Evolutionary conservation across 1,140 invertebrate species (phyloP).

Genomic region (Trachelipus rathkii): DNA sequence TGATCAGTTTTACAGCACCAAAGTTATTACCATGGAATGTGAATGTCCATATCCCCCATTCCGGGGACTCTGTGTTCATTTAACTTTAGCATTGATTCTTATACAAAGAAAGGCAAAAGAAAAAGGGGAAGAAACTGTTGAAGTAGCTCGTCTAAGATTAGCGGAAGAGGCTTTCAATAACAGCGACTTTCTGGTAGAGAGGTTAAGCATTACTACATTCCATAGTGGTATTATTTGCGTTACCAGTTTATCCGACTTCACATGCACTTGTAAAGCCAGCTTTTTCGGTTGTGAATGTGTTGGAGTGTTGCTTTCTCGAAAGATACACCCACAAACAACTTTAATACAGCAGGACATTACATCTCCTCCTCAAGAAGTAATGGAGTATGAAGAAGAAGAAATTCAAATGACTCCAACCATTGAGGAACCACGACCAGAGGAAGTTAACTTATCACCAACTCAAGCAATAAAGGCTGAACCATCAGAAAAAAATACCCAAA

Average conservation of each 20-base stretch:
- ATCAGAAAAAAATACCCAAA: background rate
- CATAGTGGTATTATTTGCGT: background rate
- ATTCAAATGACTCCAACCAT: background rate
- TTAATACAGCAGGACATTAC: background rate
- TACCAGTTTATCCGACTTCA: background rate
- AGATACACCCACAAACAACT: background rate
- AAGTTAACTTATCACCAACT: background rate
- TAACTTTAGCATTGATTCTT: background rate
- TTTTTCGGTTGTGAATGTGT: background rate
- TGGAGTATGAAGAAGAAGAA: background rate
- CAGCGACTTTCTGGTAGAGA: background rate
- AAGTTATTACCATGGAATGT: background rate
- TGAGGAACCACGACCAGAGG: background rate
- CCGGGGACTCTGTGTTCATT: background rate
- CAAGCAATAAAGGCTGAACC: background rate
- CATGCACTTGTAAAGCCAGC: background rate
- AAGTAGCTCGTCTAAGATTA: background rate
- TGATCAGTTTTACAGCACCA: background rate
- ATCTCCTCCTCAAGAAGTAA: background rate
- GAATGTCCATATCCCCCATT: background rate
- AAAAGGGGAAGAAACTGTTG: background rate
- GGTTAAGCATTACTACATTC: background rate
- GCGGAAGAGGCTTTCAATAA: background rate
- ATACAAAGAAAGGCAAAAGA: background rate
- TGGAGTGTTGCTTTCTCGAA: background rate